Evolutionary conservation across 2,113 vertebrate genomes (phyloP).

Genomic region (Phalacrocorax aristotelis): DNA sequence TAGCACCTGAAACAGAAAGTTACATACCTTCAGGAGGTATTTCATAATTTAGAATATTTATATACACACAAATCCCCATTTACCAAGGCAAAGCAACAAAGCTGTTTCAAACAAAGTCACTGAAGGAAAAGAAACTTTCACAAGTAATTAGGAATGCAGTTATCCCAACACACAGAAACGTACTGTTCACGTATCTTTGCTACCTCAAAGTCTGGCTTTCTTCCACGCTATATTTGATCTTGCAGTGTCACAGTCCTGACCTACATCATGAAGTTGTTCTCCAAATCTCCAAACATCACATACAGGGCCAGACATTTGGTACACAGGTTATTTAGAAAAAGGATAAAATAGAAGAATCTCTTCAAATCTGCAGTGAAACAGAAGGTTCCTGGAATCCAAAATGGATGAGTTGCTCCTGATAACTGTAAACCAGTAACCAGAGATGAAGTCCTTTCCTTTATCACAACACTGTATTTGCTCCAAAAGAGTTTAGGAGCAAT

Average conservation of each 20-base stretch:
- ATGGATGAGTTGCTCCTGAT: neutral
- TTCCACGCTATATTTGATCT: neutral
- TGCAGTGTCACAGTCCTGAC: neutral
- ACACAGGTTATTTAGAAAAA: neutral
- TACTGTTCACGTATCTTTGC: neutral
- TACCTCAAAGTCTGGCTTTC: neutral
- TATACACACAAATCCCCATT: neutral
- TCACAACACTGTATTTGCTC: neutral
- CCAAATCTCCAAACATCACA: neutral
- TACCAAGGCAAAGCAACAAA: neutral
- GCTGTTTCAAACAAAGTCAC: neutral
- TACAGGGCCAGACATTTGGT: neutral
- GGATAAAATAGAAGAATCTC: neutral
- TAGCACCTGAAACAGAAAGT: neutral
- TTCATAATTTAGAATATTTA: neutral
- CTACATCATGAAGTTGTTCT: neutral
- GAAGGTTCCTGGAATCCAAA: neutral
- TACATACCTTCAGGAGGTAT: neutral
- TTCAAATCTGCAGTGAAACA: neutral
- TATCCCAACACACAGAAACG: neutral
- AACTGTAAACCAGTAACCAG: neutral
- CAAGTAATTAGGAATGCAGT: neutral
- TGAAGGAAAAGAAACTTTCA: neutral
- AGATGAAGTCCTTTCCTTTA: neutral
- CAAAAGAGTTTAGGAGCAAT: neutral